Base-by-base conservation (phyloP, 2,113 vertebrate species). In the Bostrychus sinensis region DNA sequence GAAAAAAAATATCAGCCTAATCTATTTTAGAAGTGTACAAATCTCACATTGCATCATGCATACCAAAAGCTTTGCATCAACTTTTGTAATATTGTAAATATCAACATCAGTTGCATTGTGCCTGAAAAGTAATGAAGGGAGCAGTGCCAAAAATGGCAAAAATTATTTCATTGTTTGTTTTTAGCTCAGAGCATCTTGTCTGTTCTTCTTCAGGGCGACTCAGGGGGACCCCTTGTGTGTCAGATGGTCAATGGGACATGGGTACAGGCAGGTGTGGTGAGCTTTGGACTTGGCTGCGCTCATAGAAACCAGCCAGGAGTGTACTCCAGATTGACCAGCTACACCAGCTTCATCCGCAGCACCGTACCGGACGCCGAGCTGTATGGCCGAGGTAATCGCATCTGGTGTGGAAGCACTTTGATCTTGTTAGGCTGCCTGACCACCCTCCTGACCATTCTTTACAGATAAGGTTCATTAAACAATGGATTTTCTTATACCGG, bases 191-290 rank as follows among this genome's bases (percentile, higher is more conserved):
- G 5, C 17, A 30, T 23, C 16, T 17, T 36, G 13, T 5, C 8
- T 65, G 11, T 17, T 36, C 5, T 12, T 46, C 38, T 16, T 17
- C 58, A 93, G 92, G 92, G 92, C 0, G 92, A 93, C 67, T 93
- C 92, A 9, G 92, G 92, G 14, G 92, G 92, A 5, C 92, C 92
- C 1, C 85, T 93, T 8, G 89, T 92, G 23, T 93, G 92, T 65
- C 50, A 68, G 54, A 84, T 86, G 82, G 28, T 72, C 4, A 89
- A 88, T 16, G 83, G 87, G 23, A 87, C 82, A 19, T 93, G 91
- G 91, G 77, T 93, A n/a, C 92, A 93, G 74, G 92, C 87, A 1
- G 92, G 92, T 1, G 88, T 93, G 45, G 92, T 93, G 71, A 93
- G 92, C 39, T 93, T 93, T 2, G 91, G 92, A 30, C 19, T 74